Evolutionary conservation across 2,113 vertebrate genomes (phyloP).

Genomic region (Otus sunia): DNA sequence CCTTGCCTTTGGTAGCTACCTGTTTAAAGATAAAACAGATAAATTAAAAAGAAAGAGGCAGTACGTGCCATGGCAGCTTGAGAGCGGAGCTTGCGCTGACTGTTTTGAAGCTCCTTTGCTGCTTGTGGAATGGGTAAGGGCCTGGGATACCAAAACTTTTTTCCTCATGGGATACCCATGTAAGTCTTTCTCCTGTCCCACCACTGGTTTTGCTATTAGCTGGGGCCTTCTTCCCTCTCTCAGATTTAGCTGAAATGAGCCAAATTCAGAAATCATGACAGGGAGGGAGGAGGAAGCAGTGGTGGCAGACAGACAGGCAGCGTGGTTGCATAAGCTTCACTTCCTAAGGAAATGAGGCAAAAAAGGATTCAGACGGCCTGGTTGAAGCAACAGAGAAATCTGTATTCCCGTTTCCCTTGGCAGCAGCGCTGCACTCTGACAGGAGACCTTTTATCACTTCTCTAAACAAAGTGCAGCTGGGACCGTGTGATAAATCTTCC

Average conservation of each 20-base stretch:
- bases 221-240: background rate
- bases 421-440: background rate
- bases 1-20: background rate
- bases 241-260: background rate
- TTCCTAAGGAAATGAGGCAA: slow-evolving; percentile 2
- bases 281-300: background rate
- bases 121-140: background rate
- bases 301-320: background rate
- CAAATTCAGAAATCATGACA: background rate
- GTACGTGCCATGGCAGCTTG: rapidly evolving
- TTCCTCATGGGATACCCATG: background rate
- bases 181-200: background rate
- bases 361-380: background rate
- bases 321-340: background rate
- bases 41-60: background rate
- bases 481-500: background rate
- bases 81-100: background rate
- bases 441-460: background rate
- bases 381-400: background rate
- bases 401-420: background rate
- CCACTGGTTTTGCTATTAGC: background rate
- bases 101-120: background rate
- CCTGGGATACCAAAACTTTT: background rate
- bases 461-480: background rate
- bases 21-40: background rate